Percentiles rank a stretch among this genome's conserved stretches.
Evolutionary conservation across 2,888 invertebrate genomes (phyloP).

Genomic region (Pollenia amentaria): DNA sequence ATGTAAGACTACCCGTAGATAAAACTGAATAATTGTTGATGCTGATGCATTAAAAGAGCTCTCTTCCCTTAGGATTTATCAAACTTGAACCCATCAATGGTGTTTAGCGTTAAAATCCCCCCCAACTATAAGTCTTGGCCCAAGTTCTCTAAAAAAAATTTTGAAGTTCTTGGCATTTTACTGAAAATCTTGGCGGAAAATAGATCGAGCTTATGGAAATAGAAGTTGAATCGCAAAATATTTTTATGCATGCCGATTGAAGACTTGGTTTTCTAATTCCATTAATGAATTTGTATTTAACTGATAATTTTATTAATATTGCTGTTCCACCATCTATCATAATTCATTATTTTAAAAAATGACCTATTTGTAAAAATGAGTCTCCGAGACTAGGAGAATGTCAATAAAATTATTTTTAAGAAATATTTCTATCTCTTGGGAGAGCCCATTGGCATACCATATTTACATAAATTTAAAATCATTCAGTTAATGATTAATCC

Average conservation of each 20-base stretch:
- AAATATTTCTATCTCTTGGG: background rate
- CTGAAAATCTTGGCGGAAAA: too few relatives aligned
- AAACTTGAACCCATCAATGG: too few relatives aligned
- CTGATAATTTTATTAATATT: conserved; percentile 21
- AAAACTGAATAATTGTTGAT: conserved; percentile 1
- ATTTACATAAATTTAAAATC: background rate
- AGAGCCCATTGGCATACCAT: background rate
- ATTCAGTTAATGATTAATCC: too few relatives aligned
- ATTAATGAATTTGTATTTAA: background rate
- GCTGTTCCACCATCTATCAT: conserved; percentile 29
- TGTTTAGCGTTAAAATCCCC: too few relatives aligned
- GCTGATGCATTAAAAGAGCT: background rate
- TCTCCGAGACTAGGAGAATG: too few relatives aligned
- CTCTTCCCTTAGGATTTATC: too few relatives aligned
- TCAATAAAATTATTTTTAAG: background rate
- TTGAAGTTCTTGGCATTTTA: too few relatives aligned
- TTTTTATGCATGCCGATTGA: conserved; percentile 21
- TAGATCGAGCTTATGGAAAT: too few relatives aligned
- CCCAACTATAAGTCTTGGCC: too few relatives aligned
- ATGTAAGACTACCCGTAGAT: conserved; percentile 7
- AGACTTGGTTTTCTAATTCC: conserved; percentile 12
- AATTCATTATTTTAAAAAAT: too few relatives aligned
- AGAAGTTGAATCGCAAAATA: conserved; percentile 7
- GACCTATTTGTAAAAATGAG: too few relatives aligned
- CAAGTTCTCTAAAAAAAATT: too few relatives aligned